Evolutionary conservation across 2,113 vertebrate genomes (phyloP).

Genomic region (Gulo gulo): DNA sequence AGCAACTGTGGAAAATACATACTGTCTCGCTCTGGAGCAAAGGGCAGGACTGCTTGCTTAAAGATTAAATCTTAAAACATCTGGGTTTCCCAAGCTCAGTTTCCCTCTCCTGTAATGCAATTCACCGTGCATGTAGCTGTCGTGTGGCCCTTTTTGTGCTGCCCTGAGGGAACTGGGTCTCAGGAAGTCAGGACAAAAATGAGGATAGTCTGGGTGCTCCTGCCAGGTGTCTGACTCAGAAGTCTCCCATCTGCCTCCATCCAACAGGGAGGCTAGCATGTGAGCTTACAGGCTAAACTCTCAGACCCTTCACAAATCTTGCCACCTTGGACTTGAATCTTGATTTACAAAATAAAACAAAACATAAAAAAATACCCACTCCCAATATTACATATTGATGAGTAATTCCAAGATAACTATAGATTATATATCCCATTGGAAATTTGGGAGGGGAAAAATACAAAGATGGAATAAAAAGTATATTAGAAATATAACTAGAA

Average conservation of each 20-base stretch:
- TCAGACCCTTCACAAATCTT: not conserved
- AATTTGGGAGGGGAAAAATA: not conserved
- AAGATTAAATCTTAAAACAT: not conserved
- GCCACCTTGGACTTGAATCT: not conserved
- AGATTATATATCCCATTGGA: not conserved
- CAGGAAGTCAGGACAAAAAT: not conserved
- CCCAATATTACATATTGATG: not conserved
- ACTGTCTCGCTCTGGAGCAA: not conserved
- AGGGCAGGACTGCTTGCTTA: not conserved
- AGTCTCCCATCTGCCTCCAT: not conserved
- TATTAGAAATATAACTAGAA: not conserved
- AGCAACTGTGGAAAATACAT: not conserved
- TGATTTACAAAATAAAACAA: not conserved
- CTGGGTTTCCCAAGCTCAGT: not conserved
- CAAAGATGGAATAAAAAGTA: not conserved
- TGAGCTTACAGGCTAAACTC: not conserved
- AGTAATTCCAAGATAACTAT: not conserved
- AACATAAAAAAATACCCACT: not conserved
- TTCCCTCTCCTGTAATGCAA: not conserved
- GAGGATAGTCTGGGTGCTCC: not conserved
- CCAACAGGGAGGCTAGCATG: not conserved
- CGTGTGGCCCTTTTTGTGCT: not conserved
- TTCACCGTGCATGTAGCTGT: not conserved
- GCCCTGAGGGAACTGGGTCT: not conserved
- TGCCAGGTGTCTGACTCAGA: not conserved